phyloP scores from a whole-genome alignment of 2,888 invertebrate species.

The Harpalus rufipes region DNA sequence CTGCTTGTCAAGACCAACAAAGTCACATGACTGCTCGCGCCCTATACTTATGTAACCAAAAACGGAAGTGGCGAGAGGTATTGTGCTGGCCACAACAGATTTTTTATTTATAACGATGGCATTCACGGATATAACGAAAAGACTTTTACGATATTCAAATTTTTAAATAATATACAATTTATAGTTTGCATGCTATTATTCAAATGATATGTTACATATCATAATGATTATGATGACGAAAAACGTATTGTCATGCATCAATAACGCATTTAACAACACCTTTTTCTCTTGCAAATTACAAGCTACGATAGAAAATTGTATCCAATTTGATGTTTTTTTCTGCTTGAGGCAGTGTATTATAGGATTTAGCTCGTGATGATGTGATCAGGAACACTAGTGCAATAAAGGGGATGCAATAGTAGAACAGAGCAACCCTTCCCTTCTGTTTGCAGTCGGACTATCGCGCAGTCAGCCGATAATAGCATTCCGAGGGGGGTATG shows the following conservation, averaged over 20 bases:
- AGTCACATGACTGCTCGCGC: too few relatives aligned
- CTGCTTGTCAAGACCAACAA: too few relatives aligned
- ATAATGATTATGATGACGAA: too few relatives aligned
- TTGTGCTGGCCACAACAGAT: too few relatives aligned
- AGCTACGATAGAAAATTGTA: background rate
- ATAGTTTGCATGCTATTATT: too few relatives aligned
- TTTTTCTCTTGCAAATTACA: background rate
- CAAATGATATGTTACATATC: too few relatives aligned
- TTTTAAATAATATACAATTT: too few relatives aligned
- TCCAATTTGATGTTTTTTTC: background rate
- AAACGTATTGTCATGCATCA: background rate
- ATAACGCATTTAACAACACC: background rate
- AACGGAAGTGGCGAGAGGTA: too few relatives aligned
- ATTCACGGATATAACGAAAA: too few relatives aligned
- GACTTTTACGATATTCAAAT: too few relatives aligned
- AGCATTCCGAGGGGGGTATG: slow-evolving; percentile 74
- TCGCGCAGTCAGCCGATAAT: slow-evolving; percentile 73
- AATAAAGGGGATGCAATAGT: slow-evolving; percentile 32
- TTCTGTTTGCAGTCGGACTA: slow-evolving; percentile 49
- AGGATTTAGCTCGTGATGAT: slow-evolving; percentile 47
- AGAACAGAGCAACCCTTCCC: slow-evolving; percentile 35
- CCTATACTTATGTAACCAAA: too few relatives aligned
- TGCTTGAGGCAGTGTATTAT: slow-evolving; percentile 30
- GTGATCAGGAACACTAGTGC: slow-evolving; percentile 37
- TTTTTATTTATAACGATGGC: too few relatives aligned